Percentiles rank a stretch among this genome's conserved stretches.
These are phyloP conservation scores for Orthonyx spaldingii DNA, from an alignment of 2,113 vertebrate species.

Conservation along the genomic window DNA sequence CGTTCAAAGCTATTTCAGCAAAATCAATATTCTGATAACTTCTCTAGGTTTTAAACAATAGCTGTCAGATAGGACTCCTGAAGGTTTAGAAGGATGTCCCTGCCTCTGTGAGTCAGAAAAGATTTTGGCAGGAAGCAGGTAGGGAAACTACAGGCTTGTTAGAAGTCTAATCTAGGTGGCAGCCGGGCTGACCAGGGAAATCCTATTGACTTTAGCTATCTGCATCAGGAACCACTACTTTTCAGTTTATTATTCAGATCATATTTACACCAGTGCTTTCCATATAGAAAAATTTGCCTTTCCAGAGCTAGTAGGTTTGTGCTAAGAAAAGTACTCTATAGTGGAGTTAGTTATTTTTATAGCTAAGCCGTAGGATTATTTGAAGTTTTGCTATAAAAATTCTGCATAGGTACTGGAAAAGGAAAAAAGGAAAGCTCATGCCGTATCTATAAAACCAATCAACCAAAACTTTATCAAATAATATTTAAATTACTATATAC, in stretches of 20 bases:
- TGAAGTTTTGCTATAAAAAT: neutral
- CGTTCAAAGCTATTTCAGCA: neutral
- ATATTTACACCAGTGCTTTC: neutral
- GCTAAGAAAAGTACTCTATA: neutral
- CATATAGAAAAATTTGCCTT: neutral
- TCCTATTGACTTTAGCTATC: neutral
- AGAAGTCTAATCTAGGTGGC: neutral
- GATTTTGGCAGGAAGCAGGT: neutral
- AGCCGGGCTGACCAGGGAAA: neutral
- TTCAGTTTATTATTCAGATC: neutral
- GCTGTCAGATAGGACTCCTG: neutral
- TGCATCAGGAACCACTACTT: neutral
- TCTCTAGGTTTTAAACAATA: neutral
- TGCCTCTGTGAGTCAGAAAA: neutral
- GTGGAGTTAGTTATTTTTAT: neutral
- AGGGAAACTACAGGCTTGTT: neutral
- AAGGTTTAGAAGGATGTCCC: neutral
- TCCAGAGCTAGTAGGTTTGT: neutral
- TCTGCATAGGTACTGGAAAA: neutral
- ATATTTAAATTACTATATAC: neutral
- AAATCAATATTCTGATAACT: conserved; percentile 6
- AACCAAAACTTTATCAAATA: fast-evolving
- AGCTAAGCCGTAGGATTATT: neutral
- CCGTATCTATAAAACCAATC: neutral
- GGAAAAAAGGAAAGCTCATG: neutral